Percentiles rank a stretch among this genome's conserved stretches.
phyloP scores from a whole-genome alignment of 2,113 vertebrate genomes.

The Vimba vimba region DNA sequence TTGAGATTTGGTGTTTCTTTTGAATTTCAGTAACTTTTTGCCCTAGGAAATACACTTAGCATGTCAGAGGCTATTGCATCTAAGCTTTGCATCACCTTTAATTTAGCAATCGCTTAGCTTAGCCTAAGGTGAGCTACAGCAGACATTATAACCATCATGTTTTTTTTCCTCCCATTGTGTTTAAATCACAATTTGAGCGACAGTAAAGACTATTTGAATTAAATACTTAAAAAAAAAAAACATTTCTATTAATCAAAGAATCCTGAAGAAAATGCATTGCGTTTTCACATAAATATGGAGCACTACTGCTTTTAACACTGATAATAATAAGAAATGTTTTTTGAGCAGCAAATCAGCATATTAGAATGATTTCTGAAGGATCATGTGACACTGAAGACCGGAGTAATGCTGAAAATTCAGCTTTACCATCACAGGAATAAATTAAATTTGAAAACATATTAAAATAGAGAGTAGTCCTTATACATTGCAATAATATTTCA shows the following conservation, averaged over 20 bases:
- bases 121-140: neutral
- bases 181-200: neutral
- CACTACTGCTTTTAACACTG: neutral
- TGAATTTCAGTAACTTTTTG: neutral
- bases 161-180: too few relatives aligned
- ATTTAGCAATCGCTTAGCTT: slow-evolving; percentile 19
- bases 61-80: neutral
- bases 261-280: neutral
- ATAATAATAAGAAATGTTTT: neutral
- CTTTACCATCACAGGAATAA: neutral
- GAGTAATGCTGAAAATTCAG: neutral
- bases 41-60: neutral
- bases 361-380: neutral
- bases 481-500: too few relatives aligned
- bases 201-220: neutral
- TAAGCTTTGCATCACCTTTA: neutral
- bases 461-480: too few relatives aligned
- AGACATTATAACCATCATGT: neutral
- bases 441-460: too few relatives aligned
- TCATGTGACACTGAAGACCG: neutral
- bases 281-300: neutral
- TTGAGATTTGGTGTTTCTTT: slow-evolving; percentile 13
- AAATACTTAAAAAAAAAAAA: neutral
- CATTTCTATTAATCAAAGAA: neutral
- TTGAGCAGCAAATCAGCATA: neutral